Evolutionary conservation across 2,113 vertebrate genomes (phyloP).

Genomic region (Balaenoptera acutorostrata): DNA sequence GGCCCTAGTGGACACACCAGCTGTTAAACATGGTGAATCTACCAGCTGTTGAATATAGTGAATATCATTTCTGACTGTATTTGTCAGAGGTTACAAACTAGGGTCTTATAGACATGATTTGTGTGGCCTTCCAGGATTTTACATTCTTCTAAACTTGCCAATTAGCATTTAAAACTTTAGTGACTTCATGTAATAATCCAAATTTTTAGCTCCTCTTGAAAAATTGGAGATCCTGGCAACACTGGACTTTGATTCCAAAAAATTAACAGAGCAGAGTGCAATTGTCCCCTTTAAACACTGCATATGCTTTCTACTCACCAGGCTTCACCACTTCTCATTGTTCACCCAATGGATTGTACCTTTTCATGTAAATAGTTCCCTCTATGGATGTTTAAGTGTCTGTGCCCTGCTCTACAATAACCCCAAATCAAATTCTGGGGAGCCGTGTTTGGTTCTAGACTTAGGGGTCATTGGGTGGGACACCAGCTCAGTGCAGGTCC

Average conservation of each 20-base stretch:
- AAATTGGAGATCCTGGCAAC: background rate
- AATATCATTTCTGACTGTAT: background rate
- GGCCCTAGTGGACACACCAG: accelerated
- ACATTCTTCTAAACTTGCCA: background rate
- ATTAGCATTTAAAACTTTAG: background rate
- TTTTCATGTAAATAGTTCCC: background rate
- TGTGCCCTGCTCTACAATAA: background rate
- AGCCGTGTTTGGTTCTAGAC: background rate
- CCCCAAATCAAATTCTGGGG: background rate
- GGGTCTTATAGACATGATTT: background rate
- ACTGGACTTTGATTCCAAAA: background rate
- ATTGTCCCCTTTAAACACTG: background rate
- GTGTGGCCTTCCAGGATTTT: background rate
- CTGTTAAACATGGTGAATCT: background rate
- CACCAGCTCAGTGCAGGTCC: background rate
- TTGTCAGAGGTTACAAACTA: background rate
- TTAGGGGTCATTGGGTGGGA: background rate
- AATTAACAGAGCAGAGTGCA: background rate
- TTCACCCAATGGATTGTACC: background rate
- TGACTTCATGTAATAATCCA: background rate
- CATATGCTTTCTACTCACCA: background rate
- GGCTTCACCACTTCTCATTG: background rate
- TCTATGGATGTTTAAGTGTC: background rate
- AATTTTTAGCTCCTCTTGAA: background rate
- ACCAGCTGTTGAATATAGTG: background rate